Percentiles rank a stretch among this genome's conserved stretches.
These are phyloP conservation scores for Lepidurus arcticus DNA, from an alignment of 1,140 invertebrate genomes.

Conservation along the genomic window DNA sequence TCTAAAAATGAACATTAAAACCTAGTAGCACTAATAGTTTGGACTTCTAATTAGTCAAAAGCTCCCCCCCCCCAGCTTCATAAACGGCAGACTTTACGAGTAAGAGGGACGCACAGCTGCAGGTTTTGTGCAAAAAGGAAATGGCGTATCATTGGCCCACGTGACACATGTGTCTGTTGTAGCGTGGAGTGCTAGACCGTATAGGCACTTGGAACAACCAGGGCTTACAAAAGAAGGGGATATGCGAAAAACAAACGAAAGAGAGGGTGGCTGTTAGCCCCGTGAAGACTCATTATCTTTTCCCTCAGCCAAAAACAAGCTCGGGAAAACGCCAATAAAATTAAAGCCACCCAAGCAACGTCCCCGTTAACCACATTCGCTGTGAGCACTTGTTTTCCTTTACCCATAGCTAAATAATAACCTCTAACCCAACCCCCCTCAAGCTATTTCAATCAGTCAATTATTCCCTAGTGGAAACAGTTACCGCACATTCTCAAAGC, in stretches of 20 bases:
- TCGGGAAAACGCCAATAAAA: neutral
- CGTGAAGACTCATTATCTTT: constrained; percentile 3
- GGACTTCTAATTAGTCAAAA: constrained; percentile 4
- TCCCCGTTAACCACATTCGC: neutral
- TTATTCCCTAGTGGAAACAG: neutral
- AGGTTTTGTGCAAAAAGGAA: constrained; percentile 19
- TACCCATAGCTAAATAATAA: neutral
- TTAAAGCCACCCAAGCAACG: neutral
- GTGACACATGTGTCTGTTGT: neutral
- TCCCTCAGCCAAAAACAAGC: neutral
- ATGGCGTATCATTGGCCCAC: constrained; percentile 14
- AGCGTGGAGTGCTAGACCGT: constrained; percentile 18
- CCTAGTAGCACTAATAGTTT: neutral
- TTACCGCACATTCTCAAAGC: constrained; percentile 4
- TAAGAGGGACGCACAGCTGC: neutral
- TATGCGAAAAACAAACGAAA: neutral
- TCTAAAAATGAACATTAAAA: neutral
- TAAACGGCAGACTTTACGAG: constrained; percentile 11
- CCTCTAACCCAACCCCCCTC: neutral
- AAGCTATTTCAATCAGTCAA: constrained; percentile 1
- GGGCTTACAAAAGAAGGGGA: neutral
- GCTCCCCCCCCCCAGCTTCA: neutral
- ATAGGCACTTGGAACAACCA: neutral
- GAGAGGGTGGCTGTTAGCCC: neutral
- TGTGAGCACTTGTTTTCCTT: neutral